Evolutionary conservation across 2,888 invertebrate species (phyloP).

Genomic region (Caenorhabditis doughertyi): DNA sequence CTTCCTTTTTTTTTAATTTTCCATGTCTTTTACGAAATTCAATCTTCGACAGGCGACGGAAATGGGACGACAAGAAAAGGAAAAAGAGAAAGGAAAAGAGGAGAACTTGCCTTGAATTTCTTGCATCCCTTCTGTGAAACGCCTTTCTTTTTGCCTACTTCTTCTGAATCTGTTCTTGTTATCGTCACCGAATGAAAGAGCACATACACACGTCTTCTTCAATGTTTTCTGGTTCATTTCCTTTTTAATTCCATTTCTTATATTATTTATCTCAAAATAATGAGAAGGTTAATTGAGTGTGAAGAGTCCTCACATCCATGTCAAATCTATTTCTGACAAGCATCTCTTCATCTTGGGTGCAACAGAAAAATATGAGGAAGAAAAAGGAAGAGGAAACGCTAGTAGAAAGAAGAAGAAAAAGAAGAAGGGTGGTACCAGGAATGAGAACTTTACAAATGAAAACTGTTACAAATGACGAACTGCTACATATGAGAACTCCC

Average conservation of each 20-base stretch:
- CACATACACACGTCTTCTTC: slow-evolving; percentile 7
- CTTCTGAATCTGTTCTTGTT: slow-evolving; percentile 51
- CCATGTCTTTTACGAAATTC: slow-evolving; percentile 57
- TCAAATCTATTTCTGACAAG: slow-evolving; percentile 37
- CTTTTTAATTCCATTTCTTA: slow-evolving; percentile 10
- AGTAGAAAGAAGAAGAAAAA: slow-evolving; percentile 27
- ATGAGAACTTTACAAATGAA: too few relatives aligned
- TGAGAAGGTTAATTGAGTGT: slow-evolving; percentile 37
- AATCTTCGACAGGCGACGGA: slow-evolving; percentile 61
- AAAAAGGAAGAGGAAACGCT: slow-evolving; percentile 19
- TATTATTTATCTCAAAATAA: slow-evolving; percentile 8
- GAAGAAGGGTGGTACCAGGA: neutral
- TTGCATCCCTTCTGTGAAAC: slow-evolving; percentile 59
- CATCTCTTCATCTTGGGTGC: slow-evolving; percentile 16
- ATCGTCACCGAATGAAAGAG: slow-evolving; percentile 4
- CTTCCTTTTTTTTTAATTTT: slow-evolving; percentile 52
- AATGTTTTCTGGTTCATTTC: neutral
- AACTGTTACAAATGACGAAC: too few relatives aligned
- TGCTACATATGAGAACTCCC: too few relatives aligned
- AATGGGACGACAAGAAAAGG: slow-evolving; percentile 61
- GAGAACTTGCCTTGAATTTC: slow-evolving; percentile 48
- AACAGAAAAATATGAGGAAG: slow-evolving; percentile 20
- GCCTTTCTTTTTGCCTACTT: slow-evolving; percentile 26
- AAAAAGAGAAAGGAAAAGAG: slow-evolving; percentile 18
- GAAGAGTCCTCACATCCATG: slow-evolving; percentile 1